Percentiles rank a stretch among this genome's conserved stretches.
phyloP scores from a whole-genome alignment of 2,113 vertebrate genomes.

The Dicerorhinus sumatrensis region DNA sequence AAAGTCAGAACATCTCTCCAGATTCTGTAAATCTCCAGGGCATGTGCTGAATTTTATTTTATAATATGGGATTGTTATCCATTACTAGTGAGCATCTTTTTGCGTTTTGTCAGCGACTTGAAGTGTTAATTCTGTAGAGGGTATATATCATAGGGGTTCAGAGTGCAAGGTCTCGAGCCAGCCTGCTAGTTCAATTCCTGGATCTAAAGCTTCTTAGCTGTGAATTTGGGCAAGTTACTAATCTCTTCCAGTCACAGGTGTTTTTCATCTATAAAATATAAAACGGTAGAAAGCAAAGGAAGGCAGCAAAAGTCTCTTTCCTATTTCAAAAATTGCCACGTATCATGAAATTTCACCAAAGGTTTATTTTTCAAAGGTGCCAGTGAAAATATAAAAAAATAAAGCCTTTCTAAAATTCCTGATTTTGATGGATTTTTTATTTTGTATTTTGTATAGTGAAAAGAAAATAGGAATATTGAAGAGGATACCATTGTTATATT shows the following conservation, averaged over 20 bases:
- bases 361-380: background rate
- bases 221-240: background rate
- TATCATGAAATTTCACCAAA: background rate
- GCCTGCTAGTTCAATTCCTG: background rate
- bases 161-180: background rate
- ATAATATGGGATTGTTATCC: background rate
- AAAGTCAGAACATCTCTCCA: background rate
- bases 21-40: background rate
- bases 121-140: background rate
- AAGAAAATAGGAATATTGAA: background rate
- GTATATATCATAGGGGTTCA: background rate
- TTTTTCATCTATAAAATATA: background rate
- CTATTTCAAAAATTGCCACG: background rate
- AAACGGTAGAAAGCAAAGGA: background rate
- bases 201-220: background rate
- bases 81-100: background rate
- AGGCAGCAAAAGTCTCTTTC: background rate
- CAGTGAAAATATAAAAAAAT: background rate
- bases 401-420: background rate
- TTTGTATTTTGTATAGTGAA: background rate
- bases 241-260: background rate
- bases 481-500: background rate
- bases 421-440: background rate
- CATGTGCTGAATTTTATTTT: background rate
- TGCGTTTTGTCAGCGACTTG: background rate